A percentile compares a stretch with the other conserved stretches of the same genome.
These are phyloP conservation scores for Tympanuchus pallidicinctus DNA, from an alignment of 2,113 vertebrate genomes.

Conservation along the genomic window DNA sequence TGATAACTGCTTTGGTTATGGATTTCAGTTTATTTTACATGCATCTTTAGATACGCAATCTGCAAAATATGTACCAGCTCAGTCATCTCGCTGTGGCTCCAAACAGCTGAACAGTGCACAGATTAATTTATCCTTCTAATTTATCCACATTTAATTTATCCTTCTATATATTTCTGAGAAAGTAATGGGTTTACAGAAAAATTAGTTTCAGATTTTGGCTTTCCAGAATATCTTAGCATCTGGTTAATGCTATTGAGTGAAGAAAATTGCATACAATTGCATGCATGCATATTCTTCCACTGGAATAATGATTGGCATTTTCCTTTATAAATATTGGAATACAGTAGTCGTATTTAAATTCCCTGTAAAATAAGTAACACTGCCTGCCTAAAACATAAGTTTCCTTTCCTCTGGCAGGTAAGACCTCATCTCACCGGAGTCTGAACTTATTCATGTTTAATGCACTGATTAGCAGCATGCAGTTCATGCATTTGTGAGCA, in stretches of 20 bases:
- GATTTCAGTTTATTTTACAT: neutral
- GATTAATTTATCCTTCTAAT: neutral
- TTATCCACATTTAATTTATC: neutral
- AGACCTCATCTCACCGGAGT: neutral
- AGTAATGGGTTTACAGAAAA: neutral
- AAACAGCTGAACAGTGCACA: neutral
- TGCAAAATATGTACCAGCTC: neutral
- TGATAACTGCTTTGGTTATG: neutral
- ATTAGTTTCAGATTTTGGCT: neutral
- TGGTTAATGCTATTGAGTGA: neutral
- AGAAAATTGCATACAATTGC: neutral
- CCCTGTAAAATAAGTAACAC: neutral
- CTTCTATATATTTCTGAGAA: neutral
- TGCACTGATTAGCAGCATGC: constrained; percentile 30
- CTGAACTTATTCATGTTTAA: neutral
- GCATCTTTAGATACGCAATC: neutral
- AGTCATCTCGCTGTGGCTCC: neutral
- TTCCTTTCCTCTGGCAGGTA: neutral
- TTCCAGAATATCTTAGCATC: neutral
- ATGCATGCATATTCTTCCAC: neutral
- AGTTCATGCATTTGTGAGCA: constrained; percentile 63
- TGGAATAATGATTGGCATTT: neutral
- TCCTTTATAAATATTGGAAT: neutral
- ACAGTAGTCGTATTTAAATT: neutral
- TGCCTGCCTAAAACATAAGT: neutral